A percentile compares a stretch with the other conserved stretches of the same genome.
These are phyloP conservation scores for Paratrypauchen microcephalus DNA, from an alignment of 2,797 vertebrate species.

Conservation along the genomic window DNA sequence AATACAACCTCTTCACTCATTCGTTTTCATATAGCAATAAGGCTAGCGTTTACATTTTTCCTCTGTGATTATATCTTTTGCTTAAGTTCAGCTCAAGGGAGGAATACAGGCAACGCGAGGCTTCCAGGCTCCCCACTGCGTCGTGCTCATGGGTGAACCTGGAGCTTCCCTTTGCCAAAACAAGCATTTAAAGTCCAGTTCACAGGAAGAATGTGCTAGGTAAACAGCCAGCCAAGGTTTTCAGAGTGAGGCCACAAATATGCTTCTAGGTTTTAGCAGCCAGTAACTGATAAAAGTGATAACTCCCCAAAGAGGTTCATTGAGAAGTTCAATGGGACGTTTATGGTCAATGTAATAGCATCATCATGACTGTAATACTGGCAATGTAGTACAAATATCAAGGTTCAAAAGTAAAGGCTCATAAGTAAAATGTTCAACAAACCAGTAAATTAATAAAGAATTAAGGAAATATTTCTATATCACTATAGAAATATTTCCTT, in stretches of 20 bases:
- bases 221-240: constrained; percentile 66
- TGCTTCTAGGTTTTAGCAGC: constrained; percentile 37
- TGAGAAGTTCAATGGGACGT: constrained; percentile 35
- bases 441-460: too few relatives aligned
- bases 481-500: too few relatives aligned
- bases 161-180: constrained; percentile 64
- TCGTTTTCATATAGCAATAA: constrained; percentile 1
- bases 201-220: constrained; percentile 68
- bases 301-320: constrained; percentile 37
- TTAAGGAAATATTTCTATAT: too few relatives aligned
- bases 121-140: constrained; percentile 48
- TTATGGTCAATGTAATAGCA: constrained; percentile 34
- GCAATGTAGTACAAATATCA: constrained; percentile 15
- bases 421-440: too few relatives aligned
- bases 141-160: constrained; percentile 46
- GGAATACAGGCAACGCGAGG: constrained; percentile 16
- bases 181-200: constrained; percentile 71
- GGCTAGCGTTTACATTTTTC: neutral
- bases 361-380: constrained; percentile 10
- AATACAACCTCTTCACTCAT: neutral
- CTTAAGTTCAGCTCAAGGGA: constrained; percentile 34
- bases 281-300: constrained; percentile 29
- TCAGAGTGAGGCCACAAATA: constrained; percentile 60
- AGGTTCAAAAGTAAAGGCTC: neutral
- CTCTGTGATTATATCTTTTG: constrained; percentile 7